phyloP scores from a whole-genome alignment of 2,888 invertebrate genomes.

The Ornithoptera alexandrae region DNA sequence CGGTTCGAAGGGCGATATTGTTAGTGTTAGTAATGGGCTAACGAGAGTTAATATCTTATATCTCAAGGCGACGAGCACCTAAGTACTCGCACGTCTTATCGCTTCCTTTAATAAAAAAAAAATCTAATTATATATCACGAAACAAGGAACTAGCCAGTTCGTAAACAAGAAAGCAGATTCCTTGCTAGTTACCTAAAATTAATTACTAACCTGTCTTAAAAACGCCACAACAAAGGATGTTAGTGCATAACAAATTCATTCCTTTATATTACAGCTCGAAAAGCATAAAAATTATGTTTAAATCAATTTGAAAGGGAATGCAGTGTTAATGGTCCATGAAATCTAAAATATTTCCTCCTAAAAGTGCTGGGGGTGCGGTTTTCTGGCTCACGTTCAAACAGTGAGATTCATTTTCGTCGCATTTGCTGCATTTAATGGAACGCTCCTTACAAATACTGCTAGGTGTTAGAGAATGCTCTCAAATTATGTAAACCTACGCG shows the following conservation, averaged over 20 bases:
- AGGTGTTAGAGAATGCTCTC: neutral
- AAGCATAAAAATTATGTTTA: neutral
- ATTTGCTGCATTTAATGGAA: conserved; percentile 19
- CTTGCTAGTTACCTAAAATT: too few relatives aligned
- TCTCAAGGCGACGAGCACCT: too few relatives aligned
- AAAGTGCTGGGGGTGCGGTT: conserved; percentile 6
- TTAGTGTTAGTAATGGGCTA: too few relatives aligned
- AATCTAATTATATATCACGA: too few relatives aligned
- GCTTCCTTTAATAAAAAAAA: too few relatives aligned
- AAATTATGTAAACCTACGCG: neutral
- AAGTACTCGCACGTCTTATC: too few relatives aligned
- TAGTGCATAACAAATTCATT: neutral
- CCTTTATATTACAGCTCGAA: neutral
- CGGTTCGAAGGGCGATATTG: too few relatives aligned
- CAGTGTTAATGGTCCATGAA: conserved; percentile 17
- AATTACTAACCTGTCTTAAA: too few relatives aligned
- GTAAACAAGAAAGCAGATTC: too few relatives aligned
- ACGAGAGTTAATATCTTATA: too few relatives aligned
- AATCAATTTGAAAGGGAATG: conserved; percentile 1
- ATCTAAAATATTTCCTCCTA: conserved; percentile 18
- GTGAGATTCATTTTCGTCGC: conserved; percentile 15
- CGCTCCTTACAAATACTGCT: neutral
- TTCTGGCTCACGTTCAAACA: conserved; percentile 25
- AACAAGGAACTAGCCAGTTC: too few relatives aligned
- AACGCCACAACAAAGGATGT: neutral